These are phyloP conservation scores for Scolopax rusticola DNA, from an alignment of 2,797 vertebrate species.

Conservation along the genomic window DNA sequence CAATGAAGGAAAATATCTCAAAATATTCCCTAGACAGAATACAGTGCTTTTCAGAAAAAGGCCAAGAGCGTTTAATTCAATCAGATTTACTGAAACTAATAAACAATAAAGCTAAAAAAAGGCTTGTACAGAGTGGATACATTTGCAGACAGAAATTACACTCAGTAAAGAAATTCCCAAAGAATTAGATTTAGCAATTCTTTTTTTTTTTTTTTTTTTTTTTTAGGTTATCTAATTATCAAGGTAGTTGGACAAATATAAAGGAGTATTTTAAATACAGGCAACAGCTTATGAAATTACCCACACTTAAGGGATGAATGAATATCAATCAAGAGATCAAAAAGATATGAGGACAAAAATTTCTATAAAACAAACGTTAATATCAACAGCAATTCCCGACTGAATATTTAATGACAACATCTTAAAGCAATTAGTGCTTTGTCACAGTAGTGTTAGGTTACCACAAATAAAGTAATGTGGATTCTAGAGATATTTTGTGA, in stretches of 20 bases:
- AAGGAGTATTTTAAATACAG: neutral
- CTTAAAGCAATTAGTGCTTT: conserved; percentile 47
- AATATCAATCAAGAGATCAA: conserved; percentile 34
- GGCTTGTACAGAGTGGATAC: neutral
- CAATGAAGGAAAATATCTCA: neutral
- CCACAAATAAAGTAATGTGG: conserved; percentile 44
- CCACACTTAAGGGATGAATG: neutral
- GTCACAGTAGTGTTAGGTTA: conserved; percentile 9
- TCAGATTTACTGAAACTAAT: neutral
- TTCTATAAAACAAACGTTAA: conserved; percentile 28
- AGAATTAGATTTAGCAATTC: neutral
- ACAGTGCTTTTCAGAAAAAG: neutral
- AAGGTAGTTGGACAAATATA: neutral
- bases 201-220: neutral
- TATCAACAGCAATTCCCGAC: neutral
- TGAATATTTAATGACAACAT: conserved; percentile 25
- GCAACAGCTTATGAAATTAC: conserved; percentile 8
- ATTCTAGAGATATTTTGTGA: conserved; percentile 14
- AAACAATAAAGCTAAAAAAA: neutral
- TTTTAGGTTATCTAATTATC: neutral
- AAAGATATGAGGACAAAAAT: neutral
- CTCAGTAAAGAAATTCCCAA: neutral
- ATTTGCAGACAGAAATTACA: neutral
- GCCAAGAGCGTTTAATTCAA: neutral
- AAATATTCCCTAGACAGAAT: neutral